Base-by-base conservation (phyloP, 2,888 invertebrate genomes). In the Melanargia galathea region DNA sequence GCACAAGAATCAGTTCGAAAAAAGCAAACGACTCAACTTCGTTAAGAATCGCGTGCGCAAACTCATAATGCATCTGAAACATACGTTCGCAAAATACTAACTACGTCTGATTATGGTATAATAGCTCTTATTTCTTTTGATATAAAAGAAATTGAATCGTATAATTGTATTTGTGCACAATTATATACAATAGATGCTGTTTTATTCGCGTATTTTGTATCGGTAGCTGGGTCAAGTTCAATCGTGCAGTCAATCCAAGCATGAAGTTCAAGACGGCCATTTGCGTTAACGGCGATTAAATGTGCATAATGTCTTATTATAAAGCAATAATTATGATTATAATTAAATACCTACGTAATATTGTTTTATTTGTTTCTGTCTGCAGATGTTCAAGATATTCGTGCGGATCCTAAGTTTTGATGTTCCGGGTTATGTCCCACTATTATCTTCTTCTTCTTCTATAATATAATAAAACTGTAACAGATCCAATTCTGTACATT, bases 191-290 rank as follows among this genome's bases (percentile, higher is more conserved):
- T 62, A 51, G 61, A 55, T 62, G 54, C 57, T 60, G 60, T 62
- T 62, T 45, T 57, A 33, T 43, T 30, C 18, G 57, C 45, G 45
- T 40, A 56, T 66, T 68, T 70, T 70, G 70, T 68, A 60, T 65
- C 46, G 52, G 60, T 69, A 63, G 68, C 63, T 70, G 67, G 74
- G 73, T 76, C 75, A 75, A 75, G 75, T 75, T 74, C 74, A 75
- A 64, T 73, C 74, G 68, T 70, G 73, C 69, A 71, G 68, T 71
- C 67, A 70, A 73, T 71, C 73, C 64, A 65, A 69, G 72, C 71
- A 69, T 73, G 74, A 75, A 73, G 73, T 72, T 74, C 70, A 67
- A 67, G 60, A 60, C 46, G 46, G 49, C 24, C 40, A 45, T 63
- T 61, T 61, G 35, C 49, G 38, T 20, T 61, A 63, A 64, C 59